Evolutionary conservation across 2,113 vertebrate genomes (phyloP).

Genomic region (Megaceryle torquata): DNA sequence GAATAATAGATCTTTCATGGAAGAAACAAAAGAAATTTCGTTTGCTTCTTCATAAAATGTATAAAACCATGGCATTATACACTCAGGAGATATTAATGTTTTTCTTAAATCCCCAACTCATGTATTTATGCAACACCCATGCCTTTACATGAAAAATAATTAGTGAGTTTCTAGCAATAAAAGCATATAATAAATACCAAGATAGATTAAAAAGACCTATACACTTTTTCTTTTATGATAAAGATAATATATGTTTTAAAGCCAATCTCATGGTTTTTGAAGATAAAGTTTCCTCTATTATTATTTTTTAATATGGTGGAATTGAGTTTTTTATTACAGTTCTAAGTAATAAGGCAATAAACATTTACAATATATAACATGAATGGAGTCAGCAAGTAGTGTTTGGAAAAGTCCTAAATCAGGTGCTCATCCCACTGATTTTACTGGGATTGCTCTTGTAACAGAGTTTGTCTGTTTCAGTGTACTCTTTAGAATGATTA

Average conservation of each 20-base stretch:
- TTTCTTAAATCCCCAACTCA: neutral
- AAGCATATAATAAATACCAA: neutral
- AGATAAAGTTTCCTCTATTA: neutral
- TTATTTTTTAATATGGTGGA: neutral
- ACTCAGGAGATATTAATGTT: neutral
- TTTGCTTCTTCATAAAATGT: neutral
- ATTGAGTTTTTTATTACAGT: neutral
- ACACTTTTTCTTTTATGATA: neutral
- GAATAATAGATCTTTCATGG: neutral
- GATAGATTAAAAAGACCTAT: neutral
- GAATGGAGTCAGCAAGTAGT: neutral
- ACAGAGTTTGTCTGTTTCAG: neutral
- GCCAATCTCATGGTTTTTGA: neutral
- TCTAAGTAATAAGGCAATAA: slow-evolving; percentile 22
- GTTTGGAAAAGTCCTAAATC: slow-evolving; percentile 20
- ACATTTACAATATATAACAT: neutral
- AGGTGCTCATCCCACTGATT: neutral
- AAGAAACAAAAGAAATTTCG: neutral
- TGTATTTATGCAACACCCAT: neutral
- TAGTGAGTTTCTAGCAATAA: neutral
- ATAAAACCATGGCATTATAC: neutral
- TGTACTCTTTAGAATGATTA: neutral
- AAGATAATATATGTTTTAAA: neutral
- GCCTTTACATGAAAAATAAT: neutral
- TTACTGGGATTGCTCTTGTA: neutral